Conservation (phyloP, 2,113 vertebrate species). For the Beaufortia kweichowensis region DNA sequence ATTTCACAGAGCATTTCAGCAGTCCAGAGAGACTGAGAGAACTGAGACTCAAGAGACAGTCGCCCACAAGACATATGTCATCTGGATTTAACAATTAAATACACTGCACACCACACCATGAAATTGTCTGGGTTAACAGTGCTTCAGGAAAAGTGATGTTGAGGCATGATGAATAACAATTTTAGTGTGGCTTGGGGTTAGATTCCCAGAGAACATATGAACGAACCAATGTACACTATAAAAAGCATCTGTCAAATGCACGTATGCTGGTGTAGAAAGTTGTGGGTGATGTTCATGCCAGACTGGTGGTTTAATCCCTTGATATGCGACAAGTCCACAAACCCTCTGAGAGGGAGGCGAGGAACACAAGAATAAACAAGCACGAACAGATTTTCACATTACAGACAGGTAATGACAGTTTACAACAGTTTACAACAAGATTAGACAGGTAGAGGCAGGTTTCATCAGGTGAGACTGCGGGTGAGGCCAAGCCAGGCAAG, state of each 20-base stretch:
- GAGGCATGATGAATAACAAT: slow-evolving; percentile 28
- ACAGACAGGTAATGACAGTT: slow-evolving; percentile 19
- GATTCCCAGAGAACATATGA: no score
- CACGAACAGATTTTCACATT: slow-evolving; percentile 13
- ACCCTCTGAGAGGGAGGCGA: background rate
- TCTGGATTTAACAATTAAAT: slow-evolving; percentile 42
- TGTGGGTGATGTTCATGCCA: background rate
- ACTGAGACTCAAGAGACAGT: slow-evolving; percentile 23
- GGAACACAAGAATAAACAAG: background rate
- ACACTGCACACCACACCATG: slow-evolving; percentile 9
- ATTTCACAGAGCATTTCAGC: slow-evolving; percentile 19
- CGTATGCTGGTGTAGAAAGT: no score
- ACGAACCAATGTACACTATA: no score
- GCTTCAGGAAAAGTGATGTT: background rate
- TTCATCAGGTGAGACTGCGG: slow-evolving; percentile 29
- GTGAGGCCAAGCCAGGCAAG: background rate
- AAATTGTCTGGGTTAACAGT: slow-evolving; percentile 35
- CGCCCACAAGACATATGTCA: slow-evolving; percentile 15
- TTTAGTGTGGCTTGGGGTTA: background rate
- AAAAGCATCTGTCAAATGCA: no score
- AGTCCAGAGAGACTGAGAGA: slow-evolving; percentile 32
- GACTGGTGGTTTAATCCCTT: background rate
- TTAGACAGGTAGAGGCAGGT: slow-evolving; percentile 47
- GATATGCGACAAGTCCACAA: background rate
- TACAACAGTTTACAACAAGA: slow-evolving; percentile 32